A percentile compares a stretch with the other conserved stretches of the same genome.
phyloP scores from a whole-genome alignment of 1,140 invertebrate genomes.

The Tachypleus tridentatus region DNA sequence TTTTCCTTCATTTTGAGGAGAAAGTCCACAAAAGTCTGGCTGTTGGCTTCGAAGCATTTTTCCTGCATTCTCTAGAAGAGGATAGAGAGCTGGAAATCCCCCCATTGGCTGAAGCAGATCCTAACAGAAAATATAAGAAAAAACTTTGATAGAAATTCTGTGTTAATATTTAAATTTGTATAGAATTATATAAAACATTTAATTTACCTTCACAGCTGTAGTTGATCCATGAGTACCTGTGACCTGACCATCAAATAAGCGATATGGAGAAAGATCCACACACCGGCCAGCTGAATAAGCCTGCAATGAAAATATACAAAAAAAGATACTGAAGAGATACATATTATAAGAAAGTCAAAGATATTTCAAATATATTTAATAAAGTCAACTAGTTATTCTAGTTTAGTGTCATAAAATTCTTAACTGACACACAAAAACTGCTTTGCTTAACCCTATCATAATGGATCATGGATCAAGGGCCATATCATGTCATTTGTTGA shows the following conservation, averaged over 20 bases:
- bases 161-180: slow-evolving; percentile 5
- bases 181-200: neutral
- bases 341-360: neutral
- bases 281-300: slow-evolving; percentile 40
- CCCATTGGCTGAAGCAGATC: slow-evolving; percentile 46
- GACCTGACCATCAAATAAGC: slow-evolving; percentile 37
- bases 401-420: no score
- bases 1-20: neutral
- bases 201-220: slow-evolving; percentile 38
- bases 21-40: slow-evolving; percentile 8
- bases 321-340: slow-evolving; percentile 6
- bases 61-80: slow-evolving; percentile 42
- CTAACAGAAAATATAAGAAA: slow-evolving; percentile 27
- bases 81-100: slow-evolving; percentile 46
- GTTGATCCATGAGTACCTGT: slow-evolving; percentile 34
- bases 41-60: neutral
- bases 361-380: no score
- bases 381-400: no score
- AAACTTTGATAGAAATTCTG: slow-evolving; percentile 16
- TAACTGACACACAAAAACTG: no score
- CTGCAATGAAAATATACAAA: slow-evolving; percentile 29
- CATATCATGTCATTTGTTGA: no score
- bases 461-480: no score
- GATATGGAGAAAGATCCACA: slow-evolving; percentile 41
- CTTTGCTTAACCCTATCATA: no score